Percentiles rank a stretch among this genome's conserved stretches.
Evolutionary conservation across 2,888 invertebrate species (phyloP).

Genomic region (Andrena fulva): DNA sequence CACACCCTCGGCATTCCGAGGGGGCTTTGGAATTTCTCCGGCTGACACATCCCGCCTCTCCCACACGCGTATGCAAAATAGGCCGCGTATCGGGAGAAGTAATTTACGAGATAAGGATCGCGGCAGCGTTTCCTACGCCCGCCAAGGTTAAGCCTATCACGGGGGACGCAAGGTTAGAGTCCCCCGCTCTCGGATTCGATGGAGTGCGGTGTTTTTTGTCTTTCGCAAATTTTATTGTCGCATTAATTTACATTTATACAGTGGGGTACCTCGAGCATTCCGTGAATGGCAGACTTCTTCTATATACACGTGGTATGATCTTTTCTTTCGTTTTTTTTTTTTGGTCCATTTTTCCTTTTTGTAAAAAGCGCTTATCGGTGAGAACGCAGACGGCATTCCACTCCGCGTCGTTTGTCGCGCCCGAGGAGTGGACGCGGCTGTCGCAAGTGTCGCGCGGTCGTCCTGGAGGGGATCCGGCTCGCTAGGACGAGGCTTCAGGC

Average conservation of each 20-base stretch:
- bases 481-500: constrained; percentile 6
- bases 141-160: constrained; percentile 37
- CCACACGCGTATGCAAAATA: constrained; percentile 17
- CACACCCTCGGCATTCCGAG: constrained; percentile 70
- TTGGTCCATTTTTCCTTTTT: neutral
- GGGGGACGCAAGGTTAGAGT: neutral
- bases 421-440: neutral
- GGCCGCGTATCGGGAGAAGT: neutral
- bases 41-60: constrained; percentile 18
- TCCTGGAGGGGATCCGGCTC: neutral
- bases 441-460: constrained; percentile 7
- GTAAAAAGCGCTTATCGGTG: constrained; percentile 2
- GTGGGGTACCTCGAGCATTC: constrained; percentile 59
- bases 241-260: constrained; percentile 82
- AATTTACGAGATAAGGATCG: constrained; percentile 41
- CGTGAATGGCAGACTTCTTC: constrained; percentile 63
- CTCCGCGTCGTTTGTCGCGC: constrained; percentile 4
- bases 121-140: constrained; percentile 3
- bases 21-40: constrained; percentile 64
- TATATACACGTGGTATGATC: constrained; percentile 46
- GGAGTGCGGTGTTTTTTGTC: constrained; percentile 8
- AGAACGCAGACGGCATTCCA: neutral
- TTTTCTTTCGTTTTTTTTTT: neutral
- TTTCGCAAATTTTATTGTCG: constrained; percentile 67
- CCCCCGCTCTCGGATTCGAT: neutral